Evolutionary conservation across 2,113 vertebrate species (phyloP).

Genomic region (Geococcyx californianus): DNA sequence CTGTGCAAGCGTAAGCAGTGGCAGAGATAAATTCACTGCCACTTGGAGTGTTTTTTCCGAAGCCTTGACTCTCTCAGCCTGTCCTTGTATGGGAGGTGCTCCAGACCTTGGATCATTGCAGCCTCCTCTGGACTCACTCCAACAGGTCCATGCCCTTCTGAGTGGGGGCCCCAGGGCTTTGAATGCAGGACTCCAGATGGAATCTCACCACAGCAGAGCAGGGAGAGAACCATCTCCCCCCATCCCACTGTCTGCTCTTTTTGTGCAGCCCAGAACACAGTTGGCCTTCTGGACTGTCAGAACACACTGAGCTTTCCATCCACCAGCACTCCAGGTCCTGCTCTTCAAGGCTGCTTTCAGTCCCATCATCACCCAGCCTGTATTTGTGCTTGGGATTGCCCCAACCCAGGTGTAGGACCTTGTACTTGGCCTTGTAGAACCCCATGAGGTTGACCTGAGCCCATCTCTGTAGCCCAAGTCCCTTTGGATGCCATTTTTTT

Average conservation of each 20-base stretch:
- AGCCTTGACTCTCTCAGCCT: background rate
- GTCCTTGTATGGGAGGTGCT: background rate
- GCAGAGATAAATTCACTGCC: background rate
- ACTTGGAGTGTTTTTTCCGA: background rate
- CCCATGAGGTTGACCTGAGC: fast-evolving
- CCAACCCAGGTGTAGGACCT: fast-evolving
- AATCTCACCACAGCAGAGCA: fast-evolving
- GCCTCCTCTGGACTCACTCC: background rate
- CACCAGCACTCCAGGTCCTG: too few species aligned
- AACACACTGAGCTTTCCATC: background rate
- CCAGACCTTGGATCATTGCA: background rate
- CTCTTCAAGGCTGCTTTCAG: background rate
- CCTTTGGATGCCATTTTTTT: background rate
- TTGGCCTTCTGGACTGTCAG: background rate
- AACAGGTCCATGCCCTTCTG: background rate
- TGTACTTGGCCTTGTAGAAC: background rate
- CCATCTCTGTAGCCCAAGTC: background rate
- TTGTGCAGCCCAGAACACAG: background rate
- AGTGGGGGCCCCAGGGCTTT: too few species aligned
- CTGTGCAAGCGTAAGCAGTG: background rate
- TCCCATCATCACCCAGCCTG: fast-evolving
- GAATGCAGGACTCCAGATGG: fast-evolving
- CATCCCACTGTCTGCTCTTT: background rate
- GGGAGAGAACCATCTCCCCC: background rate
- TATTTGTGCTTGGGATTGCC: background rate